phyloP scores from a whole-genome alignment of 2,113 vertebrate species.

The Eidolon helvum region DNA sequence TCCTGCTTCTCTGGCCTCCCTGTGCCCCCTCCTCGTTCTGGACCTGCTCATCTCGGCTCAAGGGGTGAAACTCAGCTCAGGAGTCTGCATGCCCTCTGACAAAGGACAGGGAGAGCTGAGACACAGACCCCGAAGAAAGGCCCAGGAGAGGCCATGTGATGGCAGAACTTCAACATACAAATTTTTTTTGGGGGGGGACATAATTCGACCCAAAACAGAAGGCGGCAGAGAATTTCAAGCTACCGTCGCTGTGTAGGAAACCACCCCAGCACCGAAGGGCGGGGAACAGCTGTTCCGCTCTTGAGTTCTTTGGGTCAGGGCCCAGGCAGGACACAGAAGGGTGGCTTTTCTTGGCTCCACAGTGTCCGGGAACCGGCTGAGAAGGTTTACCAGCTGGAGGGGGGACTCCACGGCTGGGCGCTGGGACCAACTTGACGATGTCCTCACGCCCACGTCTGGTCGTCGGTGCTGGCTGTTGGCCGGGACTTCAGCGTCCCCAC shows the following conservation, averaged over 20 bases:
- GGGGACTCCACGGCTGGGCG: not conserved
- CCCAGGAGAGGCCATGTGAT: too few relatives aligned
- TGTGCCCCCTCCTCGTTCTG: not conserved
- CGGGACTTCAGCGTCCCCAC: not conserved
- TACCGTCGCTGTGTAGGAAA: not conserved
- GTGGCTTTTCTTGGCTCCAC: not conserved
- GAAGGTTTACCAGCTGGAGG: not conserved
- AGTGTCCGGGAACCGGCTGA: rapidly evolving
- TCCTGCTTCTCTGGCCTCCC: not conserved
- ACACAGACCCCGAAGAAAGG: too few relatives aligned
- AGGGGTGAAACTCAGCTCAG: not conserved
- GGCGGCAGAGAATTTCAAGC: not conserved
- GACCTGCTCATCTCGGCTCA: not conserved
- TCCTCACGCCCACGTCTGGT: rapidly evolving
- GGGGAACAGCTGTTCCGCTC: not conserved
- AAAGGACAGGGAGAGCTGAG: too few relatives aligned
- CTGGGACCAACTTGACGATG: not conserved
- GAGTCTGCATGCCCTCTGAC: not conserved
- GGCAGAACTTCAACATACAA: too few relatives aligned
- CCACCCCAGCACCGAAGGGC: too few relatives aligned
- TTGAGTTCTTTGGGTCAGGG: not conserved
- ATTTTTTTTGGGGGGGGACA: not conserved
- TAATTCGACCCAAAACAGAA: not conserved
- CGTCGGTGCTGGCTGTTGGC: rapidly evolving
- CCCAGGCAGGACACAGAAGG: not conserved